Conservation (phyloP, 1,140 invertebrate genomes). For the Psix sp. region DNA sequence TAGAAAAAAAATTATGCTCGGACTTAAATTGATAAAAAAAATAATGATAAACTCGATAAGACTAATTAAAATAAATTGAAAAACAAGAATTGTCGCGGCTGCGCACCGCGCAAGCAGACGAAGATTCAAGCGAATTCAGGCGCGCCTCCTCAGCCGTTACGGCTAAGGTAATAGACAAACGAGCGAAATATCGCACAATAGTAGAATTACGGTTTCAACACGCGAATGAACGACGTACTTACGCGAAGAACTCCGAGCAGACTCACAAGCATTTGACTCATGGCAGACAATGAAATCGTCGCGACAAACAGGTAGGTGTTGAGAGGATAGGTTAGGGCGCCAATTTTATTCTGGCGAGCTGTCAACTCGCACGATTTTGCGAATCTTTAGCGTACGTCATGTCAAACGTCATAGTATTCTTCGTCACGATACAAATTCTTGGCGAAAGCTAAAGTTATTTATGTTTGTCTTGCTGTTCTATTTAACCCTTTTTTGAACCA, state of each 20-base stretch:
- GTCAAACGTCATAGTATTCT: not conserved
- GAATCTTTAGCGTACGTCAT: not conserved
- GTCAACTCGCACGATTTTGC: slow-evolving; percentile 24
- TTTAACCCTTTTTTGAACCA: not conserved
- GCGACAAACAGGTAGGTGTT: slow-evolving; percentile 60
- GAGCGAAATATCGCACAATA: not conserved
- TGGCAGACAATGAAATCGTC: slow-evolving; percentile 69
- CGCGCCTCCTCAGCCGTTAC: too few species aligned
- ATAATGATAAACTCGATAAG: too few species aligned
- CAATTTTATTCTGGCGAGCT: slow-evolving; percentile 16
- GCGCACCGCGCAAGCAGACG: not conserved
- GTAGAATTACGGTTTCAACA: not conserved
- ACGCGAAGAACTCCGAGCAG: not conserved
- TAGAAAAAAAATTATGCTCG: too few species aligned
- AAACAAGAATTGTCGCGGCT: not conserved
- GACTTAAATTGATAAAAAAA: too few species aligned
- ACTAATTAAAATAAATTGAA: too few species aligned
- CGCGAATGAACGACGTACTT: not conserved
- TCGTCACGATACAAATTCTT: not conserved
- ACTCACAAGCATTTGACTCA: slow-evolving; percentile 26
- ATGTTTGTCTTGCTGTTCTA: slow-evolving; percentile 10
- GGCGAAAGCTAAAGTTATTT: not conserved
- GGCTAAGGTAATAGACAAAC: not conserved
- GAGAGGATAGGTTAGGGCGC: slow-evolving; percentile 25
- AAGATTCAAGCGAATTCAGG: not conserved